Evolutionary conservation across 2,888 invertebrate species (phyloP).

Genomic region (Phytoseiulus persimilis): DNA sequence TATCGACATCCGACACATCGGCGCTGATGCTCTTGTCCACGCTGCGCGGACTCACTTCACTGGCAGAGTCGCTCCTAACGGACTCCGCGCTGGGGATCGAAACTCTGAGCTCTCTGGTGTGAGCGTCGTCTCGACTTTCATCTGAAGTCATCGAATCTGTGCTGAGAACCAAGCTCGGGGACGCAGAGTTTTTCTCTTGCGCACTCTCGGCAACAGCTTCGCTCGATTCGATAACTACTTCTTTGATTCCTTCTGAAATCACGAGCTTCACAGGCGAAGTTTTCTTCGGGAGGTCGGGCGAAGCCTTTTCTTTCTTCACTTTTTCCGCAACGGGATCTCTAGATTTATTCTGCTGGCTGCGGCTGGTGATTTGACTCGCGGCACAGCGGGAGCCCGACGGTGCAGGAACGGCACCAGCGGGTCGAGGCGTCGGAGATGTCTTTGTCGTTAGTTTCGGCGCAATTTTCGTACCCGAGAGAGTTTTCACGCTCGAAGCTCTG

Average conservation of each 20-base stretch:
- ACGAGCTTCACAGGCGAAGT: background rate
- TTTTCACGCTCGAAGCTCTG: background rate
- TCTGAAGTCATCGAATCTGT: slow-evolving; percentile 6
- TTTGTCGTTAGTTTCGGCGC: background rate
- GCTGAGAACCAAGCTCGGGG: slow-evolving; percentile 13
- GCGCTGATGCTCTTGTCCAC: slow-evolving; percentile 18
- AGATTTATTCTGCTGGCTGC: background rate
- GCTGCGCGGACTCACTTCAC: slow-evolving; percentile 36
- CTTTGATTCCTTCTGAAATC: background rate
- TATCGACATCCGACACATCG: background rate
- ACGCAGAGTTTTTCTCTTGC: background rate
- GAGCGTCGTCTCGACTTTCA: slow-evolving; percentile 8
- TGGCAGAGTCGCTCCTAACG: slow-evolving; percentile 26
- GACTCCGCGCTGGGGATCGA: background rate
- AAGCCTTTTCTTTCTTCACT: background rate
- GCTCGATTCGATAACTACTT: background rate
- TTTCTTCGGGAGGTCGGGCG: background rate
- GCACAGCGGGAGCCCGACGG: background rate
- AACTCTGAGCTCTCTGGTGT: background rate
- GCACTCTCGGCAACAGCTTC: background rate
- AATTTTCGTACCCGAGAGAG: background rate
- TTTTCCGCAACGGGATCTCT: background rate
- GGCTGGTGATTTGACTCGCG: background rate
- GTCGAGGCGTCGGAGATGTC: background rate
- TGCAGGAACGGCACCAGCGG: background rate